These are phyloP conservation scores for Stercorarius parasiticus DNA, from an alignment of 2,113 vertebrate genomes.

Conservation along the genomic window DNA sequence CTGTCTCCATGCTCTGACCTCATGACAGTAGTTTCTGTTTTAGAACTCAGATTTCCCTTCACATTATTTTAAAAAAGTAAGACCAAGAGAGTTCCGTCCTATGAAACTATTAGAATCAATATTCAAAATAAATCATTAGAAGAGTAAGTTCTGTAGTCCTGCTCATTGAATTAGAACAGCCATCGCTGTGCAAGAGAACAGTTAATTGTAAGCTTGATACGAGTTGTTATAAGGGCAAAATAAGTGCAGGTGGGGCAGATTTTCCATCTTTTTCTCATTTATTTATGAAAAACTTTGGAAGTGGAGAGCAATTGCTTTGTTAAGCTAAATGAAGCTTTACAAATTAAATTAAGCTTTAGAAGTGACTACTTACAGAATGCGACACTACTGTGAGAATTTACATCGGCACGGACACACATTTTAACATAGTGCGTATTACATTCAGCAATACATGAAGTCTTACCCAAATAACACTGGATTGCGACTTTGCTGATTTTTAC, in stretches of 20 bases:
- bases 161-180: not conserved
- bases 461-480: conserved; percentile 89
- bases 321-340: not conserved
- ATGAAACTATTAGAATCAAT: not conserved
- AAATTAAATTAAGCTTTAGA: not conserved
- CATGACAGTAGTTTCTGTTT: not conserved
- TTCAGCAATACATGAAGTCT: not conserved
- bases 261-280: not conserved
- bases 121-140: not conserved
- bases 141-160: not conserved
- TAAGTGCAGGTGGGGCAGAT: not conserved
- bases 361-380: rapidly evolving
- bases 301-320: rapidly evolving
- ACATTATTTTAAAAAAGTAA: not conserved
- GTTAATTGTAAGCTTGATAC: not conserved
- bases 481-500: conserved; percentile 78
- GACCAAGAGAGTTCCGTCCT: not conserved
- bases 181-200: not conserved
- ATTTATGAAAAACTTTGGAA: not conserved
- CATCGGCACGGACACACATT: not conserved
- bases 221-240: not conserved
- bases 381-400: not conserved
- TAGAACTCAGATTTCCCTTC: not conserved
- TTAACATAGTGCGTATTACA: not conserved
- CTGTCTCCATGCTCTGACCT: not conserved